phyloP scores from a whole-genome alignment of 2,888 invertebrate genomes.

The Metalampra italica region DNA sequence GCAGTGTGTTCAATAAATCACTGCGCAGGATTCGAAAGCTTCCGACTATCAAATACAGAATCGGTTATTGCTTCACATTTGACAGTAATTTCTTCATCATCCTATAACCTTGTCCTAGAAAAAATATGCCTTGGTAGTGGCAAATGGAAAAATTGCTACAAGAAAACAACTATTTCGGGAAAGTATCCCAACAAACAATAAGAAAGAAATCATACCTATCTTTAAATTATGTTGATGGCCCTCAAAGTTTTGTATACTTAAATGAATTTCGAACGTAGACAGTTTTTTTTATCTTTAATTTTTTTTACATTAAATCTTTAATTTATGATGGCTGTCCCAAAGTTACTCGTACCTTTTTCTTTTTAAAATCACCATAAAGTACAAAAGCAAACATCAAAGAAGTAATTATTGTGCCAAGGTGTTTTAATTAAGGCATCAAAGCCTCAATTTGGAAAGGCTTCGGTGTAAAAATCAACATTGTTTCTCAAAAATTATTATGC shows the following conservation, averaged over 20 bases:
- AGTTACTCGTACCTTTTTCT: not conserved
- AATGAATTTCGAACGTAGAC: not conserved
- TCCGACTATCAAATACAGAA: not conserved
- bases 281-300: not conserved
- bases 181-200: too few species aligned
- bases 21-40: conserved; percentile 5
- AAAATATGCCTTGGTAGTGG: too few species aligned
- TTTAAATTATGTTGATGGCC: too few species aligned
- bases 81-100: not conserved
- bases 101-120: too few species aligned
- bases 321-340: too few species aligned
- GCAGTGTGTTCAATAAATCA: conserved; percentile 26
- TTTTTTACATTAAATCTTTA: too few species aligned
- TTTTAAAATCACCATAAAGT: not conserved
- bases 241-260: too few species aligned
- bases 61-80: not conserved
- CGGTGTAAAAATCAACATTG: not conserved
- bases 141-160: too few species aligned
- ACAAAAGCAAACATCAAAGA: not conserved
- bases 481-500: not conserved
- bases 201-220: too few species aligned
- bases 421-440: not conserved
- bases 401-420: not conserved
- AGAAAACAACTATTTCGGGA: too few species aligned
- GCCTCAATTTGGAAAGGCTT: not conserved